phyloP scores from a whole-genome alignment of 2,888 invertebrate genomes.

The Heteropelma amictum region DNA sequence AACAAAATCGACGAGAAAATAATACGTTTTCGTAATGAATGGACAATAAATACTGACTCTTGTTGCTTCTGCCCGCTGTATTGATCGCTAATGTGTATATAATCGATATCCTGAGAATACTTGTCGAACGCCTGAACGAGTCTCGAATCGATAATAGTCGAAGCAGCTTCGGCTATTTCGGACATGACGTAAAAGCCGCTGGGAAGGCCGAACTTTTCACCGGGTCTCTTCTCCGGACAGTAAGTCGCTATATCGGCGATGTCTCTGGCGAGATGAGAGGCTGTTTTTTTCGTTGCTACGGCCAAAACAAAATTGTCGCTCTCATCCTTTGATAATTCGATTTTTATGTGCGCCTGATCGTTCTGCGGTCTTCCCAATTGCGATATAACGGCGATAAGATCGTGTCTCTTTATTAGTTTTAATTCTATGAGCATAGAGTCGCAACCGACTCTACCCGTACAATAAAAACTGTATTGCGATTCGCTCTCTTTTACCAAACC shows the following conservation, averaged over 20 bases:
- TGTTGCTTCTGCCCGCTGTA: conserved; percentile 94
- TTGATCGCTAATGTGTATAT: conserved; percentile 98
- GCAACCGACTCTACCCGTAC: conserved; percentile 95
- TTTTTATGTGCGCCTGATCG: conserved; percentile 92
- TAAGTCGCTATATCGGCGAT: conserved; percentile 94
- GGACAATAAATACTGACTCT: conserved; percentile 88
- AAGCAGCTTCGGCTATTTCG: conserved; percentile 93
- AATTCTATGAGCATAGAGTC: conserved; percentile 98
- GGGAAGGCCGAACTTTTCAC: conserved; percentile 90
- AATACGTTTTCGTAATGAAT: no score
- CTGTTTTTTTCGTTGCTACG: conserved; percentile 93
- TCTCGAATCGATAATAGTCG: conserved; percentile 90
- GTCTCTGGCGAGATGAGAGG: conserved; percentile 91
- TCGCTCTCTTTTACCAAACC: conserved; percentile 95
- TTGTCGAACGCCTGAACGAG: conserved; percentile 87
- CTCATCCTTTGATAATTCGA: conserved; percentile 92
- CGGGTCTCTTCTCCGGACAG: conserved; percentile 89
- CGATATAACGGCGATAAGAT: conserved; percentile 91
- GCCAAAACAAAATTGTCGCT: conserved; percentile 97
- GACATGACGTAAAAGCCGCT: conserved; percentile 87
- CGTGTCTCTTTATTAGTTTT: conserved; percentile 97
- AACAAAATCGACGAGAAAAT: no score
- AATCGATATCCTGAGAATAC: conserved; percentile 92
- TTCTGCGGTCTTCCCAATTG: conserved; percentile 90
- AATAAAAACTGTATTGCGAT: conserved; percentile 96